Evolutionary conservation across 2,113 vertebrate species (phyloP).

Genomic region (Albula glossodonta): DNA sequence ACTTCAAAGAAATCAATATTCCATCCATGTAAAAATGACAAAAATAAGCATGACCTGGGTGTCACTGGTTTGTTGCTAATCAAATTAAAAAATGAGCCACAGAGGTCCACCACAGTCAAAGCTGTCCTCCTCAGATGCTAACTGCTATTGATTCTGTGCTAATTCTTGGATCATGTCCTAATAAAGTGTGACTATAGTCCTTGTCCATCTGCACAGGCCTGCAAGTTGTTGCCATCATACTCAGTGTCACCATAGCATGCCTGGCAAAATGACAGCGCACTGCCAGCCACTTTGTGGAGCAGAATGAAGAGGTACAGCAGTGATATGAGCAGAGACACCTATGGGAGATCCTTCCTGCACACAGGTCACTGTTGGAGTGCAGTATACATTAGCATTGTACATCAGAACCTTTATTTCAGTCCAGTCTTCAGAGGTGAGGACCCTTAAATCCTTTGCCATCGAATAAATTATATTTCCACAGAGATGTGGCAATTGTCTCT

Average conservation of each 20-base stretch:
- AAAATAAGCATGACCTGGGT: neutral
- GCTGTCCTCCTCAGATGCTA: neutral
- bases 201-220: conserved; percentile 39
- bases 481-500: neutral
- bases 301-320: neutral
- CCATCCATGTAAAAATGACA: neutral
- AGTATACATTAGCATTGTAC: neutral
- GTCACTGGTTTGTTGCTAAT: no score
- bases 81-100: neutral
- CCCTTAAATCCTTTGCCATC: neutral
- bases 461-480: neutral
- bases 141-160: conserved; percentile 10
- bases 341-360: neutral
- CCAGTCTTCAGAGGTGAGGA: neutral
- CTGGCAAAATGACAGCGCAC: neutral
- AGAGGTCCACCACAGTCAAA: neutral
- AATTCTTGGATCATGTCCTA: conserved; percentile 18
- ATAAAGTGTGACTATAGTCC: conserved; percentile 37
- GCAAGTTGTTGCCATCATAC: conserved; percentile 55
- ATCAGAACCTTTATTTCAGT: neutral
- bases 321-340: neutral
- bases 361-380: neutral
- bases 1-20: conserved; percentile 31
- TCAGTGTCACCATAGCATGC: conserved; percentile 25
- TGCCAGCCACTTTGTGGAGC: neutral